Evolutionary conservation across 2,113 vertebrate genomes (phyloP), one percentile per base, ranked within the genome.

Genomic region (Calyptommatus sinebrachiatus): DNA sequence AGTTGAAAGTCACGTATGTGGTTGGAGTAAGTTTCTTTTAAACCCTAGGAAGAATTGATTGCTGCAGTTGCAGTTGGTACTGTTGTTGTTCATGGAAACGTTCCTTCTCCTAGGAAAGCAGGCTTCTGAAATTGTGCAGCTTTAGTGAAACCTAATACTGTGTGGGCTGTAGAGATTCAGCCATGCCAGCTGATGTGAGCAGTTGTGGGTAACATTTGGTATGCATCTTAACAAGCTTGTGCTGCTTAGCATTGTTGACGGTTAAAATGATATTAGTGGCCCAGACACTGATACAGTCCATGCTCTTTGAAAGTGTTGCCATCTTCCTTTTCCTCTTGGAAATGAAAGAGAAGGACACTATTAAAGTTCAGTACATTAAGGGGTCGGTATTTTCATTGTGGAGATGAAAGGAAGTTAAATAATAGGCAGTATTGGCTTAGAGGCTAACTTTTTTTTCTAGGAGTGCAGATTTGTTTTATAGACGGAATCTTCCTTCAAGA

Each of bases 241-340:
- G 70, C 62, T 20, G 28, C 35, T 66, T 18, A 57, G 69, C 77
- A 26, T 69, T 71, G 41, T 29, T 78, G 22, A n/a, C 73, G 0
- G 7, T 21, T 77, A 60, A 60, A 74, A 26, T n/a, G 41, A 61
- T 41, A 21, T 62, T 62, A 1, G 20, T 45, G 7, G 41, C 28
- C 73, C n/a, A 29, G 41, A 48, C 74, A 66, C 20, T n/a, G 57
- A 26, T 70, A 29, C 14, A 60, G 29, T 65, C n/a, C 29, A 73
- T n/a, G 6, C 18, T 66, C 7, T 81, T 79, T 83, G 46, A 67
- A 45, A 18, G 53, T 28, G n/a, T 81, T 85, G 77, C 75, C 82
- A 10, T 24, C 78, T 89, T 22, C 29, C 0, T 0, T 41, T 28
- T 21, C 14, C 73, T 62, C 22, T 76, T 61, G 79, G 29, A 53